Evolutionary conservation across 53 echinoderm and acorn worm genomes (phyloP).

Genomic region (Patiria pectinifera): DNA sequence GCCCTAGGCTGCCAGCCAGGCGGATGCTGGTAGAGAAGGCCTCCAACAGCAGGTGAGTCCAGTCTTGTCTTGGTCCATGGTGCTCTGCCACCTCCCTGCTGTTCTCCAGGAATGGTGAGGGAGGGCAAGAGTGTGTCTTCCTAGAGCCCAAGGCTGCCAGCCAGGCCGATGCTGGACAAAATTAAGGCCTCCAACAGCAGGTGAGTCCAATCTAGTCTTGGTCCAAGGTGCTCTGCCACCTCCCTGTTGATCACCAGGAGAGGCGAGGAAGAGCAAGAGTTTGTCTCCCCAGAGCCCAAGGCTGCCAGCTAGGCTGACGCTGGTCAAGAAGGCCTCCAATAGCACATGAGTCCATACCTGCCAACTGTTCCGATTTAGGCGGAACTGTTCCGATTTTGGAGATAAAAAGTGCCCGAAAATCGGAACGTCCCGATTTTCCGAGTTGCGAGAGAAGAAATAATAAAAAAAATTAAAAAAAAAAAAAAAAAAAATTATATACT

Average conservation of each 20-base stretch:
- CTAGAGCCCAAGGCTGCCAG: conserved; percentile 1
- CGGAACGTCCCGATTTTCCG: too few relatives aligned
- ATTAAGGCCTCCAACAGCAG: conserved; percentile 56
- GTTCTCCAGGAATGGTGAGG: background rate
- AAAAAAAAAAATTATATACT: too few relatives aligned
- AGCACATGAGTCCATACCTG: too few relatives aligned
- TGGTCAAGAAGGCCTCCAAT: conserved; percentile 14
- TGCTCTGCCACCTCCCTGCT: conserved; percentile 57
- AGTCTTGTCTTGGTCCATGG: background rate
- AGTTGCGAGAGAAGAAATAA: too few relatives aligned
- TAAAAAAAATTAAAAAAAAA: too few relatives aligned
- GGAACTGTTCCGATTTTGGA: too few relatives aligned
- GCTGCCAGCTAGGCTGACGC: background rate
- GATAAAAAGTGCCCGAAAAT: too few relatives aligned
- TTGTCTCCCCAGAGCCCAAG: conserved; percentile 49
- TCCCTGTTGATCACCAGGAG: conserved; percentile 44
- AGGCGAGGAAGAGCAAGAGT: background rate
- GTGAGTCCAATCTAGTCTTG: background rate
- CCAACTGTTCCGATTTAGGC: too few relatives aligned
- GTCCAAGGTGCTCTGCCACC: conserved; percentile 14
- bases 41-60: conserved; percentile 57
- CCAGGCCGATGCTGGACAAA: background rate
- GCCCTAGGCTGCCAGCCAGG: background rate
- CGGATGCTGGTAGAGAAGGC: background rate
- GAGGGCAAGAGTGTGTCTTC: conserved; percentile 41